Percentiles rank a stretch among this genome's conserved stretches.
Conservation (phyloP, 2,888 invertebrate species). For the Cantharis rufa region DNA sequence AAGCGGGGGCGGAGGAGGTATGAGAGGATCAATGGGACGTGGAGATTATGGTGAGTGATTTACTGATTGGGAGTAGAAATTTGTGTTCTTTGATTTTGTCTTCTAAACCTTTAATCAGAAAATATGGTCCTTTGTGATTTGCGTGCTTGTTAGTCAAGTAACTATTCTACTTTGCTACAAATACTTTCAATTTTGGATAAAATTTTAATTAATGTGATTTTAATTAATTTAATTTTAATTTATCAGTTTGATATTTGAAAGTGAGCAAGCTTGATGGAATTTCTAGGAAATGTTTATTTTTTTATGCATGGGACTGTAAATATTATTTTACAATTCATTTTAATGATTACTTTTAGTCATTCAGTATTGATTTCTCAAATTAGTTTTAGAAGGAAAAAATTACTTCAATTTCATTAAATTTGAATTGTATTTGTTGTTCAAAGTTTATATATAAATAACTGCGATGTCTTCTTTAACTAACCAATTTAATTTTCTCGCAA, state of each 20-base stretch:
- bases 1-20: conserved; percentile 54
- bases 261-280: background rate
- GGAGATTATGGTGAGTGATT: conserved; percentile 88
- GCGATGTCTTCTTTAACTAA: conserved; percentile 21
- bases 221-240: background rate
- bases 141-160: conserved; percentile 54
- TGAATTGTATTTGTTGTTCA: conserved; percentile 1
- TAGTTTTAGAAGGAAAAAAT: background rate
- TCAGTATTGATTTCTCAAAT: background rate
- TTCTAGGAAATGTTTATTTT: background rate
- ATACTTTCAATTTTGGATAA: conserved; percentile 26
- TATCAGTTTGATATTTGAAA: background rate
- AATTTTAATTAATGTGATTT: background rate
- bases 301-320: background rate
- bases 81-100: conserved; percentile 14
- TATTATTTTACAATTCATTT: background rate
- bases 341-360: background rate
- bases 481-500: conserved; percentile 21
- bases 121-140: conserved; percentile 39
- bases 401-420: background rate
- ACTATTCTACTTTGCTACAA: conserved; percentile 50
- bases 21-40: conserved; percentile 76
- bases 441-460: background rate
- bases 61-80: background rate
- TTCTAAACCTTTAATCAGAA: conserved; percentile 20